Percentiles rank a stretch among this genome's conserved stretches.
phyloP scores from a whole-genome alignment of 2,113 vertebrate genomes.

The Colius striatus region DNA sequence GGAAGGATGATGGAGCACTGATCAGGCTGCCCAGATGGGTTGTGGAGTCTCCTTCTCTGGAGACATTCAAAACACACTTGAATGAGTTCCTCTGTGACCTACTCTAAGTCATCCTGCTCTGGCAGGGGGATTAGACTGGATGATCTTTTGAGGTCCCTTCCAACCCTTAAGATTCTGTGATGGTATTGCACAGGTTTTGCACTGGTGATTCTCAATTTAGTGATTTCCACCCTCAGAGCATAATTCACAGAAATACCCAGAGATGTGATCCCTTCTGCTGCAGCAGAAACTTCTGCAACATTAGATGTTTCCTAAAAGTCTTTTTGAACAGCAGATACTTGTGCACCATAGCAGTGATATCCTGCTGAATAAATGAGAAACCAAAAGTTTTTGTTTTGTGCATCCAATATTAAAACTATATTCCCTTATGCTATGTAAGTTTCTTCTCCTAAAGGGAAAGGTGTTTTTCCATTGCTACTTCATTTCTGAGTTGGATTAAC shows the following conservation, averaged over 20 bases:
- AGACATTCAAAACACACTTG: no score
- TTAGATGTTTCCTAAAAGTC: background rate
- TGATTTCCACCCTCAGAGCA: background rate
- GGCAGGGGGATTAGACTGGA: no score
- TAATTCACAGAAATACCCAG: background rate
- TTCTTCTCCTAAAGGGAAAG: background rate
- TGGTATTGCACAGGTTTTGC: background rate
- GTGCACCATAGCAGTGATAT: background rate
- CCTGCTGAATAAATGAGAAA: background rate
- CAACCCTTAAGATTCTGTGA: no score
- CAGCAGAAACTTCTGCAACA: background rate
- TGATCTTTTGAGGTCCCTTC: no score
- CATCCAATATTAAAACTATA: background rate
- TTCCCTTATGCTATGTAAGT: background rate
- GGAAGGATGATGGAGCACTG: no score
- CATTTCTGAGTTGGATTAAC: background rate
- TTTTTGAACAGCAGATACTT: background rate
- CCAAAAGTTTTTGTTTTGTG: background rate
- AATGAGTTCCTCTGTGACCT: no score
- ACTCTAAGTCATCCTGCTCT: no score
- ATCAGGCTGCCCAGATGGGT: no score
- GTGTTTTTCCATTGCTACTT: background rate
- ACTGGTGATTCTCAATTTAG: background rate
- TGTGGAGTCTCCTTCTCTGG: no score
- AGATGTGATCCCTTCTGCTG: background rate